Conservation (phyloP, 2,888 invertebrate genomes). For the Melipona bicolor region DNA sequence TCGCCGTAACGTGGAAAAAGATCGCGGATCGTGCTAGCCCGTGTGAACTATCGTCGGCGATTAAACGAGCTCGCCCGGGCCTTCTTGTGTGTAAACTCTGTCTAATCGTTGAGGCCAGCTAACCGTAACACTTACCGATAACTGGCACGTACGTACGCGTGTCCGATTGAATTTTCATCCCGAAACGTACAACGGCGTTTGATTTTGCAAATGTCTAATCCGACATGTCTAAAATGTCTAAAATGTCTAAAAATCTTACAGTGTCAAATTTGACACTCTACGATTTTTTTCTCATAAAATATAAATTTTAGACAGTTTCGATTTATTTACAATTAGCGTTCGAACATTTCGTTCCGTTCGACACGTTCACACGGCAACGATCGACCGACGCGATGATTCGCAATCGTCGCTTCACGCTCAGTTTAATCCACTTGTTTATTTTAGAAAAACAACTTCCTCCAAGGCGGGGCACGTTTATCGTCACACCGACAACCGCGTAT, state of each 20-base stretch:
- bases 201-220: background rate
- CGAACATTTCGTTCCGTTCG: no score
- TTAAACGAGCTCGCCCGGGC: slow-evolving; percentile 2
- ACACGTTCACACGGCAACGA: background rate
- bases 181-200: no score
- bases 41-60: slow-evolving; percentile 31
- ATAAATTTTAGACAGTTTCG: no score
- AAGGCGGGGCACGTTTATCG: slow-evolving; percentile 62
- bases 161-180: background rate
- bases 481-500: slow-evolving; percentile 70
- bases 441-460: slow-evolving; percentile 59
- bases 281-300: no score
- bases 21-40: slow-evolving; percentile 19
- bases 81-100: slow-evolving; percentile 12
- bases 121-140: slow-evolving; percentile 5
- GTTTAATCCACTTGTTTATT: slow-evolving; percentile 57
- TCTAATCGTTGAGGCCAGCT: slow-evolving; percentile 4
- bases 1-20: slow-evolving; percentile 24
- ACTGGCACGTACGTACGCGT: background rate
- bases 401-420: slow-evolving; percentile 38
- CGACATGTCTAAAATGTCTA: no score
- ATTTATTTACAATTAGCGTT: no score
- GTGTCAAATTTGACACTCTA: no score
- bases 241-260: no score
- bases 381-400: slow-evolving; percentile 10